Base-by-base conservation (phyloP, 2,888 invertebrate species). In the Hirtodrosophila histrioides region DNA sequence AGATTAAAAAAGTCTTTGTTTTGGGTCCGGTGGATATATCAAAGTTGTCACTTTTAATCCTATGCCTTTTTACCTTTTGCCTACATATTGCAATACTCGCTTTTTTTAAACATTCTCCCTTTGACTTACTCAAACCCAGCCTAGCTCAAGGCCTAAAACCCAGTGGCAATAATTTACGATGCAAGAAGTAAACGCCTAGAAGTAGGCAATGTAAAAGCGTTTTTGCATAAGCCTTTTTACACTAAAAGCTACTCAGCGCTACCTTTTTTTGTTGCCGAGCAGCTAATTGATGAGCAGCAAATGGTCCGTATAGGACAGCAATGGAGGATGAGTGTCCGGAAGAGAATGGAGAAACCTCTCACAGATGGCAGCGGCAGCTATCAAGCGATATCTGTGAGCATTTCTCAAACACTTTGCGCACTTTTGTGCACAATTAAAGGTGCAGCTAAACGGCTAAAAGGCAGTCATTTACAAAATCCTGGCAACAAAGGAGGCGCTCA, bases 201-300 rank as follows among this genome's bases (percentile, higher is more conserved):
- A 70, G 78, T 72, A 69, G 72, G 67, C 75, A 81, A 70, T 64
- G 61, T 45, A 61, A 57, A 64, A 69, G 31, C 56, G 44, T 64
- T 62, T 64, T 65, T 27, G 46, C 69, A 49, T 84, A 86, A 84
- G 69, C 69, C 85, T 74, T 77, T 57, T 46, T 55, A 70, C 82
- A 87, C 82, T 87, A 78, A 82, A 82, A 82, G 87, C 87, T 81
- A 84, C 82, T 82, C 87, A 78, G 58, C 57, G 50, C 31, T 46
- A 51, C 50, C 46, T 40, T 35, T 41, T 35, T 56, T 31, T 44
- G 33, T 31, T 44, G 33, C 50, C 64, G 35, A 75, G 78, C 60
- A 54, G 62, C 74, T 87, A 87, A 87, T 87, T 85, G 82, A 82
- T 82, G 87, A 78, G 74, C 78, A 69, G 72, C 74, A 74, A 78